Percentiles rank a stretch among this genome's conserved stretches.
Evolutionary conservation across 2,888 invertebrate genomes (phyloP).

Genomic region (Ormyrus rosae): DNA sequence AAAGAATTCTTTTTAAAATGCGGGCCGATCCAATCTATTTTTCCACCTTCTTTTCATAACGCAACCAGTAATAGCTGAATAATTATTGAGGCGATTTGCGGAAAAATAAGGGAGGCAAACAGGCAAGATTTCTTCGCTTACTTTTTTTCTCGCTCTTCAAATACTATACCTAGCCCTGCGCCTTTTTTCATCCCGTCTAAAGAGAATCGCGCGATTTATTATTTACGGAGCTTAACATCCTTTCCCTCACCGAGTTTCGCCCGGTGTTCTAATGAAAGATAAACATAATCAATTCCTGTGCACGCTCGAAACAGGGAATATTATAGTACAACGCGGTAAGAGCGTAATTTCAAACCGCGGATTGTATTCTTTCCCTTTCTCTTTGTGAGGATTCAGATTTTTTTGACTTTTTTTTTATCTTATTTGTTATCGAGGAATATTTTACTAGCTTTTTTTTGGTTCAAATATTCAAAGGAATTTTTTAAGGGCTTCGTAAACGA

Average conservation of each 20-base stretch:
- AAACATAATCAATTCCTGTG: constrained; percentile 73
- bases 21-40: too few relatives aligned
- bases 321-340: constrained; percentile 65
- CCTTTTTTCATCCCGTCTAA: constrained; percentile 39
- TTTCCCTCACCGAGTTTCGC: constrained; percentile 57
- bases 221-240: constrained; percentile 66
- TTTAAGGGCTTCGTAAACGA: background rate
- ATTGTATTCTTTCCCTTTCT: constrained; percentile 7
- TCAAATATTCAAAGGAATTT: background rate
- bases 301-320: constrained; percentile 70
- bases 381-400: constrained; percentile 16
- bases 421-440: too few relatives aligned
- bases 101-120: constrained; percentile 15
- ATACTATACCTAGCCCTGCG: background rate
- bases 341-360: constrained; percentile 66
- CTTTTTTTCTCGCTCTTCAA: constrained; percentile 5
- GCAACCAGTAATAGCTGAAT: background rate
- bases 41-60: too few relatives aligned
- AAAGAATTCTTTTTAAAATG: too few relatives aligned
- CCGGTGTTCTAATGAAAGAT: constrained; percentile 73
- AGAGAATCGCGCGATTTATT: constrained; percentile 64
- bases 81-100: constrained; percentile 2
- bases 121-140: background rate
- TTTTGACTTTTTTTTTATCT: background rate
- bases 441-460: background rate